A percentile compares a stretch with the other conserved stretches of the same genome.
These are phyloP conservation scores for Clangula hyemalis DNA, from an alignment of 2,797 vertebrate species.

Conservation along the genomic window DNA sequence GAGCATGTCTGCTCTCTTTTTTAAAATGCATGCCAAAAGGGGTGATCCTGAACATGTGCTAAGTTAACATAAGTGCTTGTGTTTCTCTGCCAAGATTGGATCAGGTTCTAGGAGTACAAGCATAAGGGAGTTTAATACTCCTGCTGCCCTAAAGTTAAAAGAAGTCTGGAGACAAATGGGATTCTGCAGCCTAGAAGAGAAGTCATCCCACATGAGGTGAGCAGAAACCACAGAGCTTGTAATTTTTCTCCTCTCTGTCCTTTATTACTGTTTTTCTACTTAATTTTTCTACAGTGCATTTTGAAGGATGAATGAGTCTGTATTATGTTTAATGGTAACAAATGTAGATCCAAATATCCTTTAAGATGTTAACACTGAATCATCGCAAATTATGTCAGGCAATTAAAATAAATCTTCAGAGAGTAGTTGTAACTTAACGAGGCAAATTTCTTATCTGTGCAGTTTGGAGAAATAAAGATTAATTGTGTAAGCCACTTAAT, in stretches of 20 bases:
- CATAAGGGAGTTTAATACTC: fast-evolving
- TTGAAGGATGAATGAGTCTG: background rate
- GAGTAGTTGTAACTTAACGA: background rate
- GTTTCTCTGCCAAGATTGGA: background rate
- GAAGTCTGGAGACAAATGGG: background rate
- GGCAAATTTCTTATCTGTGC: background rate
- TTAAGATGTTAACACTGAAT: background rate
- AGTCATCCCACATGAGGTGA: background rate
- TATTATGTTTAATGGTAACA: background rate
- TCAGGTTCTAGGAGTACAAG: background rate
- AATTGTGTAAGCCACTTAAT: background rate
- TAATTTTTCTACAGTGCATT: background rate
- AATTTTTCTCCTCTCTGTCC: background rate
- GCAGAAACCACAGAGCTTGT: background rate
- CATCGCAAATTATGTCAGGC: background rate
- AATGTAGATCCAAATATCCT: background rate
- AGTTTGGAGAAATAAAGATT: background rate
- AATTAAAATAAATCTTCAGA: background rate
- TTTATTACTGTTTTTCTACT: background rate
- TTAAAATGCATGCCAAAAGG: background rate
- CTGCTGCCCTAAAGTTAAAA: background rate
- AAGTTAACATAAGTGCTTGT: background rate
- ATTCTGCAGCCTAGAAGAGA: background rate
- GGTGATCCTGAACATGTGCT: background rate
- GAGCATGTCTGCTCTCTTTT: background rate